Evolutionary conservation across 2,113 vertebrate species (phyloP).

Genomic region (Procavia capensis): DNA sequence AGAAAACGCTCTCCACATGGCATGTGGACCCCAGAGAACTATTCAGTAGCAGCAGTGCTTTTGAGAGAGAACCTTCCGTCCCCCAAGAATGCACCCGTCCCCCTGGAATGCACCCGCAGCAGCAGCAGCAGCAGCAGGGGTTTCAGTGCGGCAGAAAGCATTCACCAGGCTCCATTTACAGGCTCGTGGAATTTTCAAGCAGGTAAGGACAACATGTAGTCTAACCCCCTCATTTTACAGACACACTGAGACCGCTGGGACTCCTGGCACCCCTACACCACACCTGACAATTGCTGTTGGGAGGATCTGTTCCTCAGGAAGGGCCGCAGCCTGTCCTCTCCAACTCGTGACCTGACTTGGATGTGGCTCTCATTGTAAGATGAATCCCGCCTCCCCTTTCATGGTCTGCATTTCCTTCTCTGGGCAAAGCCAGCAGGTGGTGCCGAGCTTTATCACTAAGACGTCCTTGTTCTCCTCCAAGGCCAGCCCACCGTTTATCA

Average conservation of each 20-base stretch:
- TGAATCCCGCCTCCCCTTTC: neutral
- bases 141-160: neutral
- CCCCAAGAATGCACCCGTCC: neutral
- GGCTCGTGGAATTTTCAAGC: neutral
- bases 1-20: neutral
- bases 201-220: neutral
- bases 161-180: neutral
- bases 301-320: slow-evolving; percentile 24
- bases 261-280: neutral
- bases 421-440: neutral
- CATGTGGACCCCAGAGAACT: neutral
- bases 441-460: neutral
- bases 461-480: neutral
- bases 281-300: neutral
- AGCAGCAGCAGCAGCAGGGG: neutral
- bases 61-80: neutral
- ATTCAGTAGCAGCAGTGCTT: neutral
- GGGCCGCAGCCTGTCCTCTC: neutral
- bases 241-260: neutral
- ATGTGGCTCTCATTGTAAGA: slow-evolving; percentile 19
- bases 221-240: neutral
- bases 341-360: neutral
- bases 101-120: neutral
- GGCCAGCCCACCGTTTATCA: neutral
- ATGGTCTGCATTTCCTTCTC: neutral